These are phyloP conservation scores for Acleris holmiana DNA, from an alignment of 2,888 invertebrate species.

Conservation along the genomic window DNA sequence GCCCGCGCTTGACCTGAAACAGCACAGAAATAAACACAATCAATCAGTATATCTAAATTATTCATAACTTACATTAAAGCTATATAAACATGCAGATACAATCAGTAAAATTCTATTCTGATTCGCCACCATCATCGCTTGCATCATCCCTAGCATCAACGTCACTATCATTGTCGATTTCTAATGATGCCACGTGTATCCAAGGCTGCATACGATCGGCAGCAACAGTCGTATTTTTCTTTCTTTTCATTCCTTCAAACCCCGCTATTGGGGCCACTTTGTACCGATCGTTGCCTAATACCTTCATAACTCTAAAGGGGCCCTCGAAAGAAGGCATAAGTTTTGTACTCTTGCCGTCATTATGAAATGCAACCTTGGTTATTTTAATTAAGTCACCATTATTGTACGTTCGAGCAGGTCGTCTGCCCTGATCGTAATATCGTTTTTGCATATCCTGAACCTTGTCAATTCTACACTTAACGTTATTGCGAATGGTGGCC, in stretches of 20 bases:
- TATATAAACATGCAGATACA: too few relatives aligned
- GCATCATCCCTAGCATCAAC: conserved; percentile 19
- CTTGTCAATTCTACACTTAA: conserved; percentile 10
- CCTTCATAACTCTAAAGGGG: conserved; percentile 14
- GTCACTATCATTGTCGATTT: too few relatives aligned
- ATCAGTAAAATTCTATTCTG: not conserved
- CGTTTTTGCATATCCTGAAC: conserved; percentile 15
- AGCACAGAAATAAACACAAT: not conserved
- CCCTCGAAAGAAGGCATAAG: conserved; percentile 21
- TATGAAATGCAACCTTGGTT: conserved; percentile 15
- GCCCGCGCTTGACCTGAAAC: not conserved
- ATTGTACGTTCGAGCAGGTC: conserved; percentile 13
- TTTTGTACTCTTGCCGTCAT: conserved; percentile 28
- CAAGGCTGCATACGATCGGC: not conserved
- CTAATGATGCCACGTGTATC: too few relatives aligned
- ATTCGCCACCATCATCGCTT: not conserved
- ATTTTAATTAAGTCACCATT: conserved; percentile 22
- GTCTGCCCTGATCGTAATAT: conserved; percentile 16
- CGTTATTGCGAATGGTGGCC: not conserved
- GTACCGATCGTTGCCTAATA: conserved; percentile 34
- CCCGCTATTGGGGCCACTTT: conserved; percentile 23
- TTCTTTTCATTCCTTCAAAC: conserved; percentile 13
- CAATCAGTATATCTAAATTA: too few relatives aligned
- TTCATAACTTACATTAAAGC: too few relatives aligned
- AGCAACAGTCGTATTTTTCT: conserved; percentile 10